A percentile compares a stretch with the other conserved stretches of the same genome.
Conservation (phyloP, 2,888 invertebrate species). For the Matsumyia berberina region DNA sequence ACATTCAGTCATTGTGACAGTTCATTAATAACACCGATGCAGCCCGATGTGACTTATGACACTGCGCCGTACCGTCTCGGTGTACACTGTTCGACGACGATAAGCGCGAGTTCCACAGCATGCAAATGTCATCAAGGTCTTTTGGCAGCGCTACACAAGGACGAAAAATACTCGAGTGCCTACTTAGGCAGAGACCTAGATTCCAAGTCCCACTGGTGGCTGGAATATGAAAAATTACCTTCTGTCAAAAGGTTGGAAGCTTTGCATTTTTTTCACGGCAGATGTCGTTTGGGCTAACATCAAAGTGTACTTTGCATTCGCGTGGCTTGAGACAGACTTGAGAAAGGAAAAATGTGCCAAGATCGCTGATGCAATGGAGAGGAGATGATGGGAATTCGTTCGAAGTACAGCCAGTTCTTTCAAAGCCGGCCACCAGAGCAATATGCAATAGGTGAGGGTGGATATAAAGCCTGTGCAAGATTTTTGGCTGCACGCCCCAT, state of each 20-base stretch:
- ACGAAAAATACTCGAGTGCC: constrained; percentile 56
- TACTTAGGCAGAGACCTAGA: constrained; percentile 60
- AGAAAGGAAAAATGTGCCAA: constrained; percentile 3
- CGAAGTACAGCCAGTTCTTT: too few species aligned
- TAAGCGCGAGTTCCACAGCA: constrained; percentile 9
- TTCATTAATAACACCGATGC: constrained; percentile 69
- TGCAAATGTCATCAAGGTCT: constrained; percentile 75
- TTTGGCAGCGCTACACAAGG: constrained; percentile 67
- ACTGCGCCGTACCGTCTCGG: constrained; percentile 65
- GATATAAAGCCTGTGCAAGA: too few species aligned
- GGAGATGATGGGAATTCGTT: not conserved
- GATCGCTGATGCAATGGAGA: not conserved
- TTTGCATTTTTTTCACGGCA: constrained; percentile 47
- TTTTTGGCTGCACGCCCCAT: too few species aligned
- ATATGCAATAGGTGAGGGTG: too few species aligned
- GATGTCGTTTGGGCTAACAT: constrained; percentile 58
- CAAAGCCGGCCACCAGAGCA: too few species aligned
- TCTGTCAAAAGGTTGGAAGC: constrained; percentile 56
- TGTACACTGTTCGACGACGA: constrained; percentile 30
- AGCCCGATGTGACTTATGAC: constrained; percentile 67
- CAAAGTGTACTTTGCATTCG: constrained; percentile 59
- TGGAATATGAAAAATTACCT: constrained; percentile 60
- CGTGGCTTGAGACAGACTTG: constrained; percentile 11
- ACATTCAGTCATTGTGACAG: constrained; percentile 74
- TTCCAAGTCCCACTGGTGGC: constrained; percentile 27